These are phyloP conservation scores for Pelagia noctiluca DNA, from an alignment of 30 jellyfish, hydroid and myxozoan genomes.

Conservation along the genomic window DNA sequence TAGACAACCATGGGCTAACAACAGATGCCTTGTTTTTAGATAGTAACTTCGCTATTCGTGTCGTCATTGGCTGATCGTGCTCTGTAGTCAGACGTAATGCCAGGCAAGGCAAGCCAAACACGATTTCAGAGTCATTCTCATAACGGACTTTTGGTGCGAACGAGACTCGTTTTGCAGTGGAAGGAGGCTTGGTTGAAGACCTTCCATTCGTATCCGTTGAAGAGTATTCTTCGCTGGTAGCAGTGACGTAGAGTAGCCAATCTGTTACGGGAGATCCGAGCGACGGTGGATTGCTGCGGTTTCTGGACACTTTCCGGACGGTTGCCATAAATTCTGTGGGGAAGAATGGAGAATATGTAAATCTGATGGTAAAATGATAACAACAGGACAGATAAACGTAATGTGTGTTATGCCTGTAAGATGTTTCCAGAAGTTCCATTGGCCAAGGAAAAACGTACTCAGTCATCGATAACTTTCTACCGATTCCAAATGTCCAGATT, in stretches of 20 bases:
- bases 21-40: conserved; percentile 43
- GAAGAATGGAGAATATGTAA: too few relatives aligned
- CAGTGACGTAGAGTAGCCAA: conserved; percentile 88
- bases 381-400: too few relatives aligned
- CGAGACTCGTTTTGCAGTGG: conserved; percentile 87
- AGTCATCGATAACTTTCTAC: too few relatives aligned
- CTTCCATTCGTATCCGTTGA: conserved; percentile 49
- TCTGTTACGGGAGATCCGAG: conserved; percentile 97
- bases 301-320: conserved; percentile 94
- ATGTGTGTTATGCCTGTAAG: too few relatives aligned
- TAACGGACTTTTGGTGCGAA: conserved; percentile 97
- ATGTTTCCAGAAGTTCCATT: too few relatives aligned
- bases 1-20: conserved; percentile 73
- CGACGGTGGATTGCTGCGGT: conserved; percentile 97
- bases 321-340: conserved; percentile 96
- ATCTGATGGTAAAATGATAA: too few relatives aligned
- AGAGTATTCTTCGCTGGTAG: conserved; percentile 77
- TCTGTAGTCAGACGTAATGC: conserved; percentile 77
- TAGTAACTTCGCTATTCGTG: conserved; percentile 54
- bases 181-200: conserved; percentile 57
- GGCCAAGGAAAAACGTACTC: too few relatives aligned
- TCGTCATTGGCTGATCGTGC: conserved; percentile 98
- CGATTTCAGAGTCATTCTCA: conserved; percentile 94
- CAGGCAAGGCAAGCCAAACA: conserved; percentile 92
- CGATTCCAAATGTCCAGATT: neutral